These are phyloP conservation scores for Torymus tubicola DNA, from an alignment of 2,888 invertebrate genomes.

Conservation along the genomic window DNA sequence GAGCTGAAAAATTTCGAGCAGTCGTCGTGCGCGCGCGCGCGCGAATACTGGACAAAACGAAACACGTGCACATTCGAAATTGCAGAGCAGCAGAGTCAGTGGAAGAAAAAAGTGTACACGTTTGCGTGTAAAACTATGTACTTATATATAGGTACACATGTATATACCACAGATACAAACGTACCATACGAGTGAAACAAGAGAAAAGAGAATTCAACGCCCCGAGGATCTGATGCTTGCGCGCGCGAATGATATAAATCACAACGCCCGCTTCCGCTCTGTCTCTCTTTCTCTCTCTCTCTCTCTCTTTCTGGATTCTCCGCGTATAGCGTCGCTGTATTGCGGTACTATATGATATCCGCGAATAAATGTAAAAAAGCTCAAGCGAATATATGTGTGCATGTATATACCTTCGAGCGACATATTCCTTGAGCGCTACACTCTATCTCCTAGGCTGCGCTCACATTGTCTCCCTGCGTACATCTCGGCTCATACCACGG, in stretches of 20 bases:
- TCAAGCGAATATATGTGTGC: neutral
- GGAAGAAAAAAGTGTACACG: too few relatives aligned
- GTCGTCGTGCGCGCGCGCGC: too few relatives aligned
- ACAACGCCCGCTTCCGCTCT: too few relatives aligned
- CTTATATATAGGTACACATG: too few relatives aligned
- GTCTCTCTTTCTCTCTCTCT: too few relatives aligned
- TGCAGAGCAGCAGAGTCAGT: too few relatives aligned
- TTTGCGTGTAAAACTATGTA: too few relatives aligned
- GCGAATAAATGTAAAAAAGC: too few relatives aligned
- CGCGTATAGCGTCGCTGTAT: slow-evolving; percentile 10
- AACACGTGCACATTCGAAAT: too few relatives aligned
- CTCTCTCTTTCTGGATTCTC: neutral
- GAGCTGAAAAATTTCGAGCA: too few relatives aligned
- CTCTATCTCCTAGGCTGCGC: neutral
- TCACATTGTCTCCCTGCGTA: slow-evolving; percentile 18
- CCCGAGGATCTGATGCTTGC: slow-evolving; percentile 8
- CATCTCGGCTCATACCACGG: neutral
- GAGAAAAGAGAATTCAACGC: slow-evolving; percentile 9
- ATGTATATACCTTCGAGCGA: slow-evolving; percentile 35
- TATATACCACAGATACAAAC: neutral
- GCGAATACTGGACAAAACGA: too few relatives aligned
- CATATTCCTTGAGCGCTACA: slow-evolving; percentile 17
- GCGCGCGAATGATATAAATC: neutral
- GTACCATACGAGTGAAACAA: neutral
- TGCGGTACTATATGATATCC: neutral